These are phyloP conservation scores for Caenorhabditis sp. DNA, from an alignment of 2,888 invertebrate species.

Conservation along the genomic window DNA sequence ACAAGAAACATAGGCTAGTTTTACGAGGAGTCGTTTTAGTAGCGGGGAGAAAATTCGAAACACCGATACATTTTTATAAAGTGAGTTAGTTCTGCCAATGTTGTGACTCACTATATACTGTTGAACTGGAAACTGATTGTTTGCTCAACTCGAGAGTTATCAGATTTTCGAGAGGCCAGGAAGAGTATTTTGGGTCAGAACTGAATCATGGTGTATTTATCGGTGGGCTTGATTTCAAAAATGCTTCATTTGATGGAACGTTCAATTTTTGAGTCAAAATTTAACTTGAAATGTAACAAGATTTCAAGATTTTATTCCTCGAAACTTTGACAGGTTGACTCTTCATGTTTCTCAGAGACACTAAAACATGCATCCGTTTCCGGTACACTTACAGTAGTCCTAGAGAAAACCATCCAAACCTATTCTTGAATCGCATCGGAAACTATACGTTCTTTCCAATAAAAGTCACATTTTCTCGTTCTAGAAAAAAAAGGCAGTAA, in stretches of 20 bases:
- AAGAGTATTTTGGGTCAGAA: neutral
- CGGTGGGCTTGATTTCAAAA: neutral
- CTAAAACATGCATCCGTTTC: too few species aligned
- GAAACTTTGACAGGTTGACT: too few species aligned
- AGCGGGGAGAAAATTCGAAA: constrained; percentile 23
- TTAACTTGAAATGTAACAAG: too few species aligned
- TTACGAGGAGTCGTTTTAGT: too few species aligned
- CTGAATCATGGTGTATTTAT: constrained; percentile 1
- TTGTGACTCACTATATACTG: constrained; percentile 41
- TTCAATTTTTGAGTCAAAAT: too few species aligned
- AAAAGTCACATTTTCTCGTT: constrained; percentile 21
- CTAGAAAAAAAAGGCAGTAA: constrained; percentile 31
- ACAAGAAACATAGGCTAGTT: neutral
- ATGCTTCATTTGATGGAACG: neutral
- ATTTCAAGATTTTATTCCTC: too few species aligned
- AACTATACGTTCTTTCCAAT: neutral
- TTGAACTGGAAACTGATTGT: constrained; percentile 25
- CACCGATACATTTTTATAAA: constrained; percentile 37
- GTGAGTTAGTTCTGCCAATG: constrained; percentile 5
- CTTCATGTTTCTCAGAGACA: too few species aligned
- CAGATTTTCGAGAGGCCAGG: constrained; percentile 7
- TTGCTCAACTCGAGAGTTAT: constrained; percentile 37
- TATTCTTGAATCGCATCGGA: constrained; percentile 14
- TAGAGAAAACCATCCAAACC: constrained; percentile 9
- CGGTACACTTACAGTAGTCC: neutral